Evolutionary conservation across 2,888 invertebrate genomes (phyloP).

Genomic region (Amphiduros pacificus): DNA sequence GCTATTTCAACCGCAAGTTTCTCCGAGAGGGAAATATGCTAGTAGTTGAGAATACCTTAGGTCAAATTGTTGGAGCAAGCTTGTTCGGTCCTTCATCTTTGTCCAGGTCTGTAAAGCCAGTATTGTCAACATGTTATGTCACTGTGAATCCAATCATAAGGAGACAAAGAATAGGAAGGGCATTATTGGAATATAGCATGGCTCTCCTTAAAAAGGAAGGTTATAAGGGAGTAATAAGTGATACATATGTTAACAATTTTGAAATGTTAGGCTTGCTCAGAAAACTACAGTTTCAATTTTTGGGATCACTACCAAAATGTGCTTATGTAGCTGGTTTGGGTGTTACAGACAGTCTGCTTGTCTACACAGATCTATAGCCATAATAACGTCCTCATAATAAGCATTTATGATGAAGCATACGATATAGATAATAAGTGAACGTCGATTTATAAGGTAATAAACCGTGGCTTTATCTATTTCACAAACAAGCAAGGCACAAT

Average conservation of each 20-base stretch:
- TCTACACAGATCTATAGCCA: too few species aligned
- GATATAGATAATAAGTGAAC: too few species aligned
- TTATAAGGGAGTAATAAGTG: not conserved
- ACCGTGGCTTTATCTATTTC: too few species aligned
- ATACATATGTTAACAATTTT: not conserved
- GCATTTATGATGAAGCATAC: too few species aligned
- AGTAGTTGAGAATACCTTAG: not conserved
- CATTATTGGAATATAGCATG: not conserved
- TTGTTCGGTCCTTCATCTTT: not conserved
- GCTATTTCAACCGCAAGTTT: not conserved
- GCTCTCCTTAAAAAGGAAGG: not conserved
- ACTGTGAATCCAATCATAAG: not conserved
- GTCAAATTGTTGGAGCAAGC: not conserved
- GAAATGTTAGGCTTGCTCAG: not conserved
- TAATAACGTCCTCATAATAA: too few species aligned
- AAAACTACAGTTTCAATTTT: not conserved
- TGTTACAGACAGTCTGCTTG: too few species aligned
- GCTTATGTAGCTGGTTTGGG: too few species aligned
- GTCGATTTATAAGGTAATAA: too few species aligned
- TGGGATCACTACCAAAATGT: not conserved
- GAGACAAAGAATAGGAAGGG: not conserved
- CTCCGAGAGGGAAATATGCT: not conserved
- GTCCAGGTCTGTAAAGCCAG: not conserved
- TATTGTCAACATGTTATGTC: not conserved
- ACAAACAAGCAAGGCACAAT: too few species aligned